phyloP scores from a whole-genome alignment of 64 coral and sea anemone genomes.

The Porites australiensis region DNA sequence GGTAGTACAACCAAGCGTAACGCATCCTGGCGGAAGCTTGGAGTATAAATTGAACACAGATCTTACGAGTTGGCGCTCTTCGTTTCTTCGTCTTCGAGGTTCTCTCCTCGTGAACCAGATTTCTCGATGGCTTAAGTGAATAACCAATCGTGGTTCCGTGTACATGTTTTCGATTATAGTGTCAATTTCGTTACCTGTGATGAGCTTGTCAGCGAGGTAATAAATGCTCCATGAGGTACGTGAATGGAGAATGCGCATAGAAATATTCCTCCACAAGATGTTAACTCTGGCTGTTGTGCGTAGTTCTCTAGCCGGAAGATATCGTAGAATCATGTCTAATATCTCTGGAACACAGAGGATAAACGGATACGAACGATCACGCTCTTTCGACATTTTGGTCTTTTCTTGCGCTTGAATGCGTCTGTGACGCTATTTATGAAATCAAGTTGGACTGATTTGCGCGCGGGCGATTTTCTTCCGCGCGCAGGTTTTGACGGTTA shows the following conservation, averaged over 20 bases:
- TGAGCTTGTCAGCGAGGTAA: conserved; percentile 72
- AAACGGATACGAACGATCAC: conserved; percentile 23
- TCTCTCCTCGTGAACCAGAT: conserved; percentile 81
- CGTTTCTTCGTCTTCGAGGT: conserved; percentile 45
- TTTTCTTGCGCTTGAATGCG: not conserved
- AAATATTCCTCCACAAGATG: conserved; percentile 78
- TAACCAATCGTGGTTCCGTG: conserved; percentile 49
- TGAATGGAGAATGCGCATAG: conserved; percentile 59
- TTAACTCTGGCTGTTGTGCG: conserved; percentile 76
- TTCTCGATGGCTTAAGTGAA: conserved; percentile 82
- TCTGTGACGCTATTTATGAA: conserved; percentile 33
- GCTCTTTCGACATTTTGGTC: not conserved
- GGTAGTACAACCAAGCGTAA: conserved; percentile 77
- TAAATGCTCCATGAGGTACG: conserved; percentile 68
- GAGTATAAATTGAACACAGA: conserved; percentile 70
- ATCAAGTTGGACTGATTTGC: not conserved
- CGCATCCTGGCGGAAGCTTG: conserved; percentile 65
- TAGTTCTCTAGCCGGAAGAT: conserved; percentile 84
- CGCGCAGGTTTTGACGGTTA: not conserved
- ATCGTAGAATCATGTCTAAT: conserved; percentile 72
- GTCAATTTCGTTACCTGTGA: conserved; percentile 69
- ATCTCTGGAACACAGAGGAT: conserved; percentile 83
- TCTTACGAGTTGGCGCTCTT: conserved; percentile 77
- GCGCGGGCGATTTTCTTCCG: not conserved
- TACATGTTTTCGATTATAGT: conserved; percentile 55